A percentile compares a stretch with the other conserved stretches of the same genome.
phyloP scores from a whole-genome alignment of 2,888 invertebrate genomes.

The Sminthurides aquaticus region DNA sequence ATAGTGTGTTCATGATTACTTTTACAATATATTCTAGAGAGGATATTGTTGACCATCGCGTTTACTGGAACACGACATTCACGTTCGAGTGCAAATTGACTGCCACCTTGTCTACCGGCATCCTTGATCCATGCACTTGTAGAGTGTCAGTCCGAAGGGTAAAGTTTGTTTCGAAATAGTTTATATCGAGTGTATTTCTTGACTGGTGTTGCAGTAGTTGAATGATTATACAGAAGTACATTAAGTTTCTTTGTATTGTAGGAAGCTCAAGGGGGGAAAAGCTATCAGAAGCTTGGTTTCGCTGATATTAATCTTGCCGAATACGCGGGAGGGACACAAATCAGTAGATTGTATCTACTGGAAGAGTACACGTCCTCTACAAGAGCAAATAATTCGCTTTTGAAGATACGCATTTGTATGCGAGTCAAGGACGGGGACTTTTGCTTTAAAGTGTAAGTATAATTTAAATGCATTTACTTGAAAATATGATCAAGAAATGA shows the following conservation, averaged over 20 bases:
- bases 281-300: conserved; percentile 55
- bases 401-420: conserved; percentile 41
- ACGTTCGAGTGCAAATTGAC: conserved; percentile 53
- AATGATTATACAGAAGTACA: too few species aligned
- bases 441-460: conserved; percentile 42
- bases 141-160: conserved; percentile 55
- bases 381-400: conserved; percentile 41
- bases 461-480: neutral
- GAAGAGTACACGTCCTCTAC: conserved; percentile 39
- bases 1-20: too few species aligned
- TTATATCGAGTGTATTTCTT: neutral
- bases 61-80: conserved; percentile 50
- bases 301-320: conserved; percentile 55
- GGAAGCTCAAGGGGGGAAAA: conserved; percentile 55
- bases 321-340: conserved; percentile 50
- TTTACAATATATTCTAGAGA: conserved; percentile 47
- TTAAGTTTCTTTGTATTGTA: too few species aligned
- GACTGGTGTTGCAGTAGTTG: too few species aligned
- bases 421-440: conserved; percentile 42
- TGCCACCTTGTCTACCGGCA: conserved; percentile 51
- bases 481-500: neutral
- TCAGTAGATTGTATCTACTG: conserved; percentile 39
- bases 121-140: conserved; percentile 53
- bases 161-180: too few species aligned
- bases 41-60: conserved; percentile 51